A percentile compares a stretch with the other conserved stretches of the same genome.
Evolutionary conservation across 2,113 vertebrate species (phyloP).

Genomic region (Neodon shergylaensis): DNA sequence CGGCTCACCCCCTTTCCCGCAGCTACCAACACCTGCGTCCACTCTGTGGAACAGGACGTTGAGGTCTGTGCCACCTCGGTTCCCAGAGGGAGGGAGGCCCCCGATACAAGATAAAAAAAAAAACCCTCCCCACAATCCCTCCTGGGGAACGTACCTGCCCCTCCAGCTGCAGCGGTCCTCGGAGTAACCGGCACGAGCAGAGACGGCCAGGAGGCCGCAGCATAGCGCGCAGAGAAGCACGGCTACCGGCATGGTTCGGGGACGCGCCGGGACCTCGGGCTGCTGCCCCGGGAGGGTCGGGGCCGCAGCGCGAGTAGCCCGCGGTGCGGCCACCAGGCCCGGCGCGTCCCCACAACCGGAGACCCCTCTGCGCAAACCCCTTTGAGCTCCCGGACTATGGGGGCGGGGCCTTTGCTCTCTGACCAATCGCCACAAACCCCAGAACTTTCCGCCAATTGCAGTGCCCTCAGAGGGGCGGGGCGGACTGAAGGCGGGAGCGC

Average conservation of each 20-base stretch:
- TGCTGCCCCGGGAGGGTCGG: background rate
- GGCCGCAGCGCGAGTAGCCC: constrained; percentile 8
- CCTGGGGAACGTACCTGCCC: constrained; percentile 86
- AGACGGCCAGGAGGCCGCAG: constrained; percentile 83
- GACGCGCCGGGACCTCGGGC: background rate
- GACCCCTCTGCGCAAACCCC: background rate
- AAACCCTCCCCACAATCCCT: background rate
- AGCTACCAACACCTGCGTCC: background rate
- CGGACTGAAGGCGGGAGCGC: background rate
- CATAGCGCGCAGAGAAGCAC: constrained; percentile 82
- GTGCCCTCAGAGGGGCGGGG: background rate
- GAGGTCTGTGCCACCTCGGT: background rate
- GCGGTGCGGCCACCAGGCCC: background rate
- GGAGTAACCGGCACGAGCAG: constrained; percentile 82
- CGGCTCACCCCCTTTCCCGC: background rate
- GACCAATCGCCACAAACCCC: background rate
- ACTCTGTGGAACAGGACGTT: background rate
- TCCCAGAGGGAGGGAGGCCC: background rate
- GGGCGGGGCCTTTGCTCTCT: background rate
- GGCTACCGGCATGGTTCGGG: background rate
- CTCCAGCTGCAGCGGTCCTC: constrained; percentile 93
- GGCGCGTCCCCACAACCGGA: background rate
- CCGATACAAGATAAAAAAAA: background rate
- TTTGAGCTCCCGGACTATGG: background rate
- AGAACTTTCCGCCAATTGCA: constrained; percentile 67